A percentile compares a stretch with the other conserved stretches of the same genome.
Conservation (phyloP, 2,113 vertebrate genomes). For the Glaucidium brasilianum region DNA sequence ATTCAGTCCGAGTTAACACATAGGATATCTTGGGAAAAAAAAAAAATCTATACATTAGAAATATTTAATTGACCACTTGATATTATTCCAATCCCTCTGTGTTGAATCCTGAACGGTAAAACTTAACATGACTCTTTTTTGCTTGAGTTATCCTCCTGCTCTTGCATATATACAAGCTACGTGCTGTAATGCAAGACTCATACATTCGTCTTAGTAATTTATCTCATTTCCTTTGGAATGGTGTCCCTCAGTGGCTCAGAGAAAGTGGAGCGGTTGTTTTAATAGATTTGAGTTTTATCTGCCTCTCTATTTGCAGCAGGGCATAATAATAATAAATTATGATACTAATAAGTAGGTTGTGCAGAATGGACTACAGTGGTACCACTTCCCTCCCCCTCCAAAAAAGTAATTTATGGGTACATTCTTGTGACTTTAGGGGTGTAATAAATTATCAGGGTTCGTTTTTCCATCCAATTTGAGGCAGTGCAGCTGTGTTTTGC, state of each 20-base stretch:
- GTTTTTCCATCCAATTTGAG: constrained; percentile 77
- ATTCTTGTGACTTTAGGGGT: constrained; percentile 78
- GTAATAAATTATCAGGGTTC: constrained; percentile 78
- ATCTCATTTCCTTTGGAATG: constrained; percentile 58
- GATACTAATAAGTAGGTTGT: constrained; percentile 76
- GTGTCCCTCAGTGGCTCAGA: constrained; percentile 66
- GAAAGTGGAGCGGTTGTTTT: constrained; percentile 70
- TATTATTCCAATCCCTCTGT: constrained; percentile 7
- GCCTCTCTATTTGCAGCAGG: constrained; percentile 66
- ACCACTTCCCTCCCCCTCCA: constrained; percentile 56
- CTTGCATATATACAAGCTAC: constrained; percentile 13
- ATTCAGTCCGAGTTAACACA: background rate
- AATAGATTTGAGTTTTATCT: constrained; percentile 79
- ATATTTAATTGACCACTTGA: constrained; percentile 51
- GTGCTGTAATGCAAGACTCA: background rate
- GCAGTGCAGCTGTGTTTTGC: constrained; percentile 75
- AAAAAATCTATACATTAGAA: constrained; percentile 18
- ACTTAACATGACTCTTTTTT: background rate
- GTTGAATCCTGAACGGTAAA: constrained; percentile 42
- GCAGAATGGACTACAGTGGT: constrained; percentile 58
- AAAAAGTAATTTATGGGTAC: constrained; percentile 74
- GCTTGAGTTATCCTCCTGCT: constrained; percentile 37
- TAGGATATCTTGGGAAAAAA: background rate
- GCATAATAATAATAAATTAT: constrained; percentile 81
- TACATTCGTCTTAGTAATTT: constrained; percentile 60